Conservation (phyloP, 2,113 vertebrate species). For the Scortum barcoo region DNA sequence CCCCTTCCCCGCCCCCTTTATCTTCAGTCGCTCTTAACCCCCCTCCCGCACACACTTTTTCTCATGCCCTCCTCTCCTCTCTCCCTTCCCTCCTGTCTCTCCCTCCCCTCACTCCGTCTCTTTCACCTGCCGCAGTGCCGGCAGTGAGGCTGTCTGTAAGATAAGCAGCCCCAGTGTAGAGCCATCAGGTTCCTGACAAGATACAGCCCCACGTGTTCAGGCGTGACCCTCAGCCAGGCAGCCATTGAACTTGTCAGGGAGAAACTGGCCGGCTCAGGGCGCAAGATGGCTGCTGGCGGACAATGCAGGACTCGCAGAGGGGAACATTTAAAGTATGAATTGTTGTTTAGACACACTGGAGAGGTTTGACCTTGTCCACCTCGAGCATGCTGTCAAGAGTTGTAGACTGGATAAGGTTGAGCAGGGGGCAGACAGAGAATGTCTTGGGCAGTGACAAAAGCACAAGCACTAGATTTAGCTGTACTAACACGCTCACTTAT, state of each 20-base stretch:
- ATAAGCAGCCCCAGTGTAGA: constrained; percentile 75
- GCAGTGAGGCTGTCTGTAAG: constrained; percentile 60
- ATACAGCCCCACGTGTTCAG: constrained; percentile 70
- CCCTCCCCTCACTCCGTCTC: constrained; percentile 22
- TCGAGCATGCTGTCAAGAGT: constrained; percentile 67
- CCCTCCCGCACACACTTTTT: too few species aligned
- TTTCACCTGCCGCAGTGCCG: constrained; percentile 59
- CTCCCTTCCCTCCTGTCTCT: constrained; percentile 11
- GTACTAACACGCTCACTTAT: constrained; percentile 15
- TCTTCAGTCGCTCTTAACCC: constrained; percentile 26
- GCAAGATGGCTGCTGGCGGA: constrained; percentile 66
- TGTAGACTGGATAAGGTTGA: constrained; percentile 61
- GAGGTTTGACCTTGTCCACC: constrained; percentile 77
- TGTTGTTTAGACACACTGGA: constrained; percentile 69
- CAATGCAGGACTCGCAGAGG: constrained; percentile 39
- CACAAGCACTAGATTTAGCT: constrained; percentile 12
- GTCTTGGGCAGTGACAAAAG: constrained; percentile 46
- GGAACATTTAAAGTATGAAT: constrained; percentile 69
- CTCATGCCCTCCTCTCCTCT: constrained; percentile 31
- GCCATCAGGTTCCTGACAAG: constrained; percentile 77
- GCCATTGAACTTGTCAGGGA: constrained; percentile 77
- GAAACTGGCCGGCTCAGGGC: constrained; percentile 66
- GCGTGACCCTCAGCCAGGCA: constrained; percentile 72
- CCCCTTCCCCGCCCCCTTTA: too few species aligned
- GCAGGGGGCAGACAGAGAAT: constrained; percentile 43